These are phyloP conservation scores for Neodontobutis hainanensis DNA, from an alignment of 2,113 vertebrate species.

Conservation along the genomic window DNA sequence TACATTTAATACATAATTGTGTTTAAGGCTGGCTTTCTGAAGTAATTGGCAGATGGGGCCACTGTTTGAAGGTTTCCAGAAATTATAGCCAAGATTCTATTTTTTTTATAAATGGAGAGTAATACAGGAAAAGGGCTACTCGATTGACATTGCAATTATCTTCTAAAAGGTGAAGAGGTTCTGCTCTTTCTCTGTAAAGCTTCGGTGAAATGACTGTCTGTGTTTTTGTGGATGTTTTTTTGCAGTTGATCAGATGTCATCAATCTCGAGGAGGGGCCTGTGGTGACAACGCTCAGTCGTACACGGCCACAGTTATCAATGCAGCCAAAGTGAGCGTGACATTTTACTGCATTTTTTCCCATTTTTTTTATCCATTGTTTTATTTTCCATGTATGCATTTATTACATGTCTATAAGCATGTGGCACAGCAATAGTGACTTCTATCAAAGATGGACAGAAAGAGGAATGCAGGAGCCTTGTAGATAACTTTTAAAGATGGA, in stretches of 20 bases:
- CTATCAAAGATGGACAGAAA: too few species aligned
- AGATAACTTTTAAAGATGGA: too few species aligned
- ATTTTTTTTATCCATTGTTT: too few species aligned
- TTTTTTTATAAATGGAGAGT: conserved; percentile 32
- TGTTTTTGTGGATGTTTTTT: conserved; percentile 28
- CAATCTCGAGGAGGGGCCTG: conserved; percentile 97
- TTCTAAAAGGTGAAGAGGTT: conserved; percentile 7
- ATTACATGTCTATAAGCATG: too few species aligned
- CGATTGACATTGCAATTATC: conserved; percentile 35
- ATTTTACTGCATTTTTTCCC: too few species aligned
- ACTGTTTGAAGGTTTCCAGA: conserved; percentile 60
- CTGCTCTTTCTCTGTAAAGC: not conserved
- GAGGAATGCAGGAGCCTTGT: too few species aligned
- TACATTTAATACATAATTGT: conserved; percentile 61
- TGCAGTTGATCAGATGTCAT: conserved; percentile 95
- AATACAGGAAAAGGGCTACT: conserved; percentile 25
- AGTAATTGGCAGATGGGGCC: conserved; percentile 71
- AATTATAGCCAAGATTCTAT: conserved; percentile 42
- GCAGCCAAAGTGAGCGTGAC: conserved; percentile 92
- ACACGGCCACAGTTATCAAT: conserved; percentile 97
- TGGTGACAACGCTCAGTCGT: conserved; percentile 97
- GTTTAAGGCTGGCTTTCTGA: conserved; percentile 53
- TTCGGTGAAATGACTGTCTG: not conserved
- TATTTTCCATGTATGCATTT: too few species aligned
- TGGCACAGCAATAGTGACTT: too few species aligned